These are phyloP conservation scores for Taenaris catops DNA, from an alignment of 2,888 invertebrate genomes.

Conservation along the genomic window DNA sequence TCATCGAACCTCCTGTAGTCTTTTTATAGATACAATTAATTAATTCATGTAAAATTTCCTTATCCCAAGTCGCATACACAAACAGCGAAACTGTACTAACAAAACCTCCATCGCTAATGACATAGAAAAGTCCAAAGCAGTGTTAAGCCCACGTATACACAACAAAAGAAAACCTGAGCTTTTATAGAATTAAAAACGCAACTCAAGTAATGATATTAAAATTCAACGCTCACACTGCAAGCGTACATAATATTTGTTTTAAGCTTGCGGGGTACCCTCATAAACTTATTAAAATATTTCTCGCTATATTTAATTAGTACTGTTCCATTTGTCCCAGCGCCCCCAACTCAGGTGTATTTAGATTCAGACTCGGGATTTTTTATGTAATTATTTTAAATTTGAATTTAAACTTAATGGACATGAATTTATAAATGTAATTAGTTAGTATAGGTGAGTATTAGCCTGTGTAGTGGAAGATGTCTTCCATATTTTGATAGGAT, in stretches of 20 bases:
- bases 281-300: conserved; percentile 79
- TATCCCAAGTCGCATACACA: too few species aligned
- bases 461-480: background rate
- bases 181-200: conserved; percentile 74
- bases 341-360: conserved; percentile 52
- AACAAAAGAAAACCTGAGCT: conserved; percentile 50
- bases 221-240: conserved; percentile 62
- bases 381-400: conserved; percentile 23
- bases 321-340: conserved; percentile 58
- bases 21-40: too few species aligned
- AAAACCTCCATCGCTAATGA: conserved; percentile 23
- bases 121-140: conserved; percentile 22
- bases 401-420: conserved; percentile 9
- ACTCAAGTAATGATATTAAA: conserved; percentile 74
- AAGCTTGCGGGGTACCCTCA: conserved; percentile 54
- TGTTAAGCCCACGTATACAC: conserved; percentile 17
- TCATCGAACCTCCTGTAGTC: too few species aligned
- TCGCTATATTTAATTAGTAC: conserved; percentile 73
- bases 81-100: conserved; percentile 2
- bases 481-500: too few species aligned
- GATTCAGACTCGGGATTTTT: conserved; percentile 30
- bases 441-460: too few species aligned
- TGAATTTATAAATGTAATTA: conserved; percentile 2
- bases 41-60: too few species aligned
- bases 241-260: conserved; percentile 73